Base-by-base conservation (phyloP, 2,113 vertebrate species). In the Xiphias gladius region DNA sequence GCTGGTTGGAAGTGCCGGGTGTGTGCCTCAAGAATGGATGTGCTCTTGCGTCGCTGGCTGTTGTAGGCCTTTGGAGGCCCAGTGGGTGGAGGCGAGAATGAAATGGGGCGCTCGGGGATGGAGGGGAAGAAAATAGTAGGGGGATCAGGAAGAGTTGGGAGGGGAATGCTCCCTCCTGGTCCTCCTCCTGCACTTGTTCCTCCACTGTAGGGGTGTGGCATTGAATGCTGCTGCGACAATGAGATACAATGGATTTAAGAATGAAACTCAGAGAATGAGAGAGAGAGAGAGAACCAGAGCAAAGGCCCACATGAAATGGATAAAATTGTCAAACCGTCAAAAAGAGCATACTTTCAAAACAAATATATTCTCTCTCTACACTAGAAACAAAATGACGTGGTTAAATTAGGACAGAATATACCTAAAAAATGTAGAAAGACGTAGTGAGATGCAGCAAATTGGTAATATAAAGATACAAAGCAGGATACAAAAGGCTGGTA, bases 11-110 rank as follows among this genome's bases (percentile, higher is more conserved):
- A 97, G 84, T 98, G 97, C 66, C 96, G 95, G 9, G 96, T 97
- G 87, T 98, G 98, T 24, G 97, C 97, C 96, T 99, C 98, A 83
- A 99, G 95, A 94, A 98, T 96, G 86, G 98, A 99, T 77, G 98
- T 99, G 95, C 98, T 99, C 96, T 99, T 99, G 94, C 98, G 97
- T 14, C 98, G 96, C 92, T 99, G 97, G 82, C 95, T 94, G 88
- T 95, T 95, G 94, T 97, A 96, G 90, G 95, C 94, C 94, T 98
- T 98, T 73, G 97, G 97, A 75, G 97, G 96, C 94, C 93, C 96
- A 88, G 94, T 95, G 65, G 98, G 97, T 32, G 98, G 98, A 84
- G 98, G 98, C 1, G 98, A 99, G 94, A 98, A 99, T 90, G 97
- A 99, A 94, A 98, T 90, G 81, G 97, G 97, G 88, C 97, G 96